These are phyloP conservation scores for Porites cylindrica DNA, from an alignment of 92 coral and sea anemone species.

Conservation along the genomic window DNA sequence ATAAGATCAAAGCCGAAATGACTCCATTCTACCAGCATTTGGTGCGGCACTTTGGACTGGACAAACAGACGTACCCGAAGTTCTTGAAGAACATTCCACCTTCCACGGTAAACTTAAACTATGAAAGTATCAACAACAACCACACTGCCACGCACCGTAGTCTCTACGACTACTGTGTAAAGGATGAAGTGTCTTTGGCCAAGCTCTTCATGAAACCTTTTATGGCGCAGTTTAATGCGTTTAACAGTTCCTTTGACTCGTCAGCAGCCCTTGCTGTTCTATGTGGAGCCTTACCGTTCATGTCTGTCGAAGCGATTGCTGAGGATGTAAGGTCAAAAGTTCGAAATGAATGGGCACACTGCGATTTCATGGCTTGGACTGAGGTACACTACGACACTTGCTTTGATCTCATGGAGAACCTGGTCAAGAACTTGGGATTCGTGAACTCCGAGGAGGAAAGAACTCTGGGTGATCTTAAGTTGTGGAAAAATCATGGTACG, in stretches of 20 bases:
- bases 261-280: conserved; percentile 61
- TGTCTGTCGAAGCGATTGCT: conserved; percentile 19
- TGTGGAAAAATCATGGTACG: conserved; percentile 47
- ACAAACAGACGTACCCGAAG: conserved; percentile 40
- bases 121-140: conserved; percentile 49
- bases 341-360: conserved; percentile 74
- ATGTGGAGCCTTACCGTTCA: conserved; percentile 52
- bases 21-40: conserved; percentile 12
- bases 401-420: conserved; percentile 61
- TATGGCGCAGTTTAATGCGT: conserved; percentile 73
- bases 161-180: conserved; percentile 40
- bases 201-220: conserved; percentile 65
- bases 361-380: conserved; percentile 63
- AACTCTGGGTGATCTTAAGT: conserved; percentile 14
- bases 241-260: conserved; percentile 59
- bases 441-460: neutral
- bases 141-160: conserved; percentile 14
- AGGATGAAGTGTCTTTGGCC: conserved; percentile 51
- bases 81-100: conserved; percentile 12
- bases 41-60: conserved; percentile 27
- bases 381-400: conserved; percentile 27
- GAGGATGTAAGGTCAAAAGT: conserved; percentile 54
- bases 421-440: conserved; percentile 24
- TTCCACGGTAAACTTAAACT: conserved; percentile 38
- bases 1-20: conserved; percentile 15